Evolutionary conservation across 1,140 invertebrate genomes (phyloP).

Genomic region (Manduca sexta): DNA sequence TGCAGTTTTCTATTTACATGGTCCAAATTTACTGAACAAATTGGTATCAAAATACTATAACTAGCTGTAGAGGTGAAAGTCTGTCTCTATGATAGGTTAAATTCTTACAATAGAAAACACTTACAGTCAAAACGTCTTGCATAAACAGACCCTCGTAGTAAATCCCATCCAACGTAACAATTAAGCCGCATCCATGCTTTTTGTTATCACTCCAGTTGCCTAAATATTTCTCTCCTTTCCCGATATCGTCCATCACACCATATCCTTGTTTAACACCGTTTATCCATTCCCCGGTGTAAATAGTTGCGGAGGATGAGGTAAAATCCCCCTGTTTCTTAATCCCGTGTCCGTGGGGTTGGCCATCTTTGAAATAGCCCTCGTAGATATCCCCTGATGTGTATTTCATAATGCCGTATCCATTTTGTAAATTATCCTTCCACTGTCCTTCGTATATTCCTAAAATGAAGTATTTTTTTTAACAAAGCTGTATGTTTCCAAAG

Average conservation of each 20-base stretch:
- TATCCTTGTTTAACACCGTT: constrained; percentile 85
- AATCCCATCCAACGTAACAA: constrained; percentile 90
- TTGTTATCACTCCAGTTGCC: constrained; percentile 89
- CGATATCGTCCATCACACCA: constrained; percentile 90
- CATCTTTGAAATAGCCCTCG: constrained; percentile 90
- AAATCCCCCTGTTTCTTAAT: constrained; percentile 86
- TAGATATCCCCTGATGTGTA: constrained; percentile 82
- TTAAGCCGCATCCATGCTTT: constrained; percentile 85
- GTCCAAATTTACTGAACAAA: no score
- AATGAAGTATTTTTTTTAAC: constrained; percentile 13
- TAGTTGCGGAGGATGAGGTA: constrained; percentile 80
- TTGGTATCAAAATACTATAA: no score
- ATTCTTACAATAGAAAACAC: constrained; percentile 31
- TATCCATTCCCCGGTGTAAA: constrained; percentile 91
- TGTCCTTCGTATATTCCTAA: constrained; percentile 84
- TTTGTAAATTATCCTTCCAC: constrained; percentile 89
- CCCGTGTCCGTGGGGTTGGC: constrained; percentile 87
- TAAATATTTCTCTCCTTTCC: constrained; percentile 90
- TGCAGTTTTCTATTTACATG: no score
- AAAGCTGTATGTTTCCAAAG: no score
- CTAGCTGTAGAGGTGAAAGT: no score
- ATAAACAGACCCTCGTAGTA: constrained; percentile 92
- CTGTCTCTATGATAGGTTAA: no score
- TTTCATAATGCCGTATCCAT: constrained; percentile 86
- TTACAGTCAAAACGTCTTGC: constrained; percentile 83